Evolutionary conservation across 2,113 vertebrate genomes (phyloP), one percentile per base, ranked within the genome.

Genomic region (Macquaria australasica): DNA sequence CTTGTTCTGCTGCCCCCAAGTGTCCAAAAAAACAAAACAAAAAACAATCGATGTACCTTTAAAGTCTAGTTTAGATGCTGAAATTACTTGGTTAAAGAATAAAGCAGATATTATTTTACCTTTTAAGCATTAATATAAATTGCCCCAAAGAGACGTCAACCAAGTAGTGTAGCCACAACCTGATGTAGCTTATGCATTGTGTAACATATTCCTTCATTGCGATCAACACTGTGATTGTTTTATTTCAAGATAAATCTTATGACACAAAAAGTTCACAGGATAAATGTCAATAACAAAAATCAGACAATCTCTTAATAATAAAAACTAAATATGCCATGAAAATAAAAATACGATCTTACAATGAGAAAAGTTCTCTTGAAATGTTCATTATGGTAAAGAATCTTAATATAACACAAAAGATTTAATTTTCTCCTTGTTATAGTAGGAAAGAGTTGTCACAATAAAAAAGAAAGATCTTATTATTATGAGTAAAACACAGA

Each of bases 401-500:
- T 11, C 21, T 7, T 20, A 2, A 73, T 72, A 9, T 25, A 59
- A 28, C 21, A 77, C 45, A 21, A 79, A 48, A 45, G 6, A 56
- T 41, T 51, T 28, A 16, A 67, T 80, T 53, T 60, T 66, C 25
- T 58, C 18, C 21, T 12, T 58, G 37, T 31, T 18, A 15, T 66
- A 70, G 39, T 39, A 31, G 37, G 53, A 75, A 55, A 81, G 4
- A 45, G 6, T 62, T 70, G 58, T 53, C 50, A 69, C n/a, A 67
- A 41, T 71, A 78, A 77, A 59, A 73, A 76, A 20, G n/a, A 73
- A 85, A 37, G 12, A 50, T 80, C 28, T 39, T 75, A 23, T 71
- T 64, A 77, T 71, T 31, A 64, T 39, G 45, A 79, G 67, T 14
- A 79, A 85, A 79, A 67, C 64, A 73, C 48, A 6, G 66, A 73